Evolutionary conservation across 2,797 vertebrate species (phyloP).

Genomic region (Hemitrygon akajei): DNA sequence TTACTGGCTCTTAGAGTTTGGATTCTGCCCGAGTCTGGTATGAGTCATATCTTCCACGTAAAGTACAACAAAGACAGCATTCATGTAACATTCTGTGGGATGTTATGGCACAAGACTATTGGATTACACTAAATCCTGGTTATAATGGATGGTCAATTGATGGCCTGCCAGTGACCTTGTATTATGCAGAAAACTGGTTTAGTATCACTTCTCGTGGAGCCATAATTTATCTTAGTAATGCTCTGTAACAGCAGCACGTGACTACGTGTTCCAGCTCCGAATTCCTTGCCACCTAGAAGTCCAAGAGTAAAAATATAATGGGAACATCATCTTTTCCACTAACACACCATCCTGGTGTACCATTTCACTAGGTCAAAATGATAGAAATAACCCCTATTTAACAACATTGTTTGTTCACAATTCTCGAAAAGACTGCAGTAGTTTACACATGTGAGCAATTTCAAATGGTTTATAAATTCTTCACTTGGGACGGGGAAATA

Average conservation of each 20-base stretch:
- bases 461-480: no score
- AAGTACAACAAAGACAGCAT: constrained; percentile 26
- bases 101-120: constrained; percentile 29
- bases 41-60: constrained; percentile 29
- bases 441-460: not conserved
- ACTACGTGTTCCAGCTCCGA: not conserved
- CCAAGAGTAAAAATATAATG: not conserved
- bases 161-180: constrained; percentile 5
- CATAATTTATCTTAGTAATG: constrained; percentile 5
- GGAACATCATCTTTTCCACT: not conserved
- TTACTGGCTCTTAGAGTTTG: not conserved
- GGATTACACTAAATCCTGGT: constrained; percentile 12
- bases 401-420: not conserved
- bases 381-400: not conserved
- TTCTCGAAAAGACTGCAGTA: not conserved
- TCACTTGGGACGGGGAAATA: not conserved
- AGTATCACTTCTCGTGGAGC: not conserved
- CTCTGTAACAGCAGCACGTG: not conserved
- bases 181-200: not conserved
- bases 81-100: not conserved
- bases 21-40: not conserved
- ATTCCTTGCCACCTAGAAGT: not conserved
- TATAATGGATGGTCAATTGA: not conserved
- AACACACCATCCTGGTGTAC: not conserved
- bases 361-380: not conserved